Evolutionary conservation across 1,140 invertebrate genomes (phyloP), one percentile per base, ranked within the genome.

Genomic region (Megalonaias nervosa): DNA sequence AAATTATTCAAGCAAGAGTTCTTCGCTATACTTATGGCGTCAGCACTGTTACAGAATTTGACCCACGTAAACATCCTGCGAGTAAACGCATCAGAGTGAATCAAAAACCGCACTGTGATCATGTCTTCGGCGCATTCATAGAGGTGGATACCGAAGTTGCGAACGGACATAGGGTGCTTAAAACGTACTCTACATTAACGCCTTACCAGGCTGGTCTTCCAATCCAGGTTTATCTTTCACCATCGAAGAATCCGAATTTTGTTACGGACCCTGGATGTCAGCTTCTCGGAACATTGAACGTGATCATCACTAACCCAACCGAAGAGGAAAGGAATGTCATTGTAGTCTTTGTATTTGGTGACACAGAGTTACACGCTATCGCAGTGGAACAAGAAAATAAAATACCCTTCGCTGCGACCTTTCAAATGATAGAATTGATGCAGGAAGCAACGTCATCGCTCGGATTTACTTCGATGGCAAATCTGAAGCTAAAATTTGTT

Each of bases 341-440:
- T 1, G 72, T 67, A 1, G 58, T 67, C 19, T 74, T 74, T 26
- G 9, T n/a, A 26, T 74, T 74, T 74, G 72, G 72, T 55, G 58
- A 56, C 55, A 74, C 72, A 17, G 59, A 21, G 13, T 65, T 74
- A 16, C 17, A 55, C n/a, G 23, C n/a, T 14, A 6, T 58, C 23
- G 72, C 72, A 55, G n/a, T 57, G 17, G 72, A 74, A 31, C 17
- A 67, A 67, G 56, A 74, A 56, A 66, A 65, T 23, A 67, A 74
- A 57, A 56, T 31, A 48, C 6, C 23, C 14, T 74, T 62, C 31
- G 57, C 31, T 23, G 58, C 62, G 12, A 19, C 59, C 19, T 74
- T 74, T 60, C 23, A 23, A 23, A 48, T 74, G 31, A 56, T 19
- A 59, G 72, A 74, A 56, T 74, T 67, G 38, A 48, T 6, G 9